Percentiles rank a stretch among this genome's conserved stretches.
These are phyloP conservation scores for Chaetorhynchus papuensis DNA, from an alignment of 2,113 vertebrate species.

Conservation along the genomic window DNA sequence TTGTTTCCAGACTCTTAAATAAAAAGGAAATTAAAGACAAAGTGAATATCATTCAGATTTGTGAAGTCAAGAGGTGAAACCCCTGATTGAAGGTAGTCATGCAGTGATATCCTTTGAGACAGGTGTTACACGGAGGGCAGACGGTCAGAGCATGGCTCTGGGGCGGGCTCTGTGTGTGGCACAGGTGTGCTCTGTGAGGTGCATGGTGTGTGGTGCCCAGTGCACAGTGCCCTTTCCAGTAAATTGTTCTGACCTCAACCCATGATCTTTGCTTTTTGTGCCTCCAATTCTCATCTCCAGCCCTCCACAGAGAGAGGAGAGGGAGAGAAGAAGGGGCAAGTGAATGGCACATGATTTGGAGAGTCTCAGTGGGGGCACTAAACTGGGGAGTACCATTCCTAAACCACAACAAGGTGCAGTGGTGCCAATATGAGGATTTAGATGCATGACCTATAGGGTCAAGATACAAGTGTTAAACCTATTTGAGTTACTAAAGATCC, in stretches of 20 bases:
- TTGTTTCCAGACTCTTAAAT: background rate
- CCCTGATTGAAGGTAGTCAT: background rate
- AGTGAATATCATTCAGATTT: background rate
- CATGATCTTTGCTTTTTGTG: background rate
- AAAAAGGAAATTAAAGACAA: background rate
- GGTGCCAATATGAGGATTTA: background rate
- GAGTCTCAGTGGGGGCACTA: background rate
- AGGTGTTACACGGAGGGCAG: background rate
- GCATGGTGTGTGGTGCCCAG: too few species aligned
- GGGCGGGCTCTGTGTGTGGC: background rate
- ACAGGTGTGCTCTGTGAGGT: too few species aligned
- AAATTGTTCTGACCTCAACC: background rate
- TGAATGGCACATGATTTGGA: background rate
- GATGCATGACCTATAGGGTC: background rate
- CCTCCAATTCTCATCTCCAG: background rate
- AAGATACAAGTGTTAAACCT: background rate
- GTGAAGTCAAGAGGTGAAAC: background rate
- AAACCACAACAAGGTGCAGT: background rate
- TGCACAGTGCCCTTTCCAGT: background rate
- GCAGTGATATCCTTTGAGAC: background rate
- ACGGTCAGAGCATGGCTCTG: accelerated
- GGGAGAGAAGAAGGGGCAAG: background rate
- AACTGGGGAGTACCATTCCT: background rate
- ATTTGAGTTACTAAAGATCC: background rate
- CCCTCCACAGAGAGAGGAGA: background rate